Conservation (phyloP, 2,113 vertebrate species). For the Petrocephalus microphthalmus region DNA sequence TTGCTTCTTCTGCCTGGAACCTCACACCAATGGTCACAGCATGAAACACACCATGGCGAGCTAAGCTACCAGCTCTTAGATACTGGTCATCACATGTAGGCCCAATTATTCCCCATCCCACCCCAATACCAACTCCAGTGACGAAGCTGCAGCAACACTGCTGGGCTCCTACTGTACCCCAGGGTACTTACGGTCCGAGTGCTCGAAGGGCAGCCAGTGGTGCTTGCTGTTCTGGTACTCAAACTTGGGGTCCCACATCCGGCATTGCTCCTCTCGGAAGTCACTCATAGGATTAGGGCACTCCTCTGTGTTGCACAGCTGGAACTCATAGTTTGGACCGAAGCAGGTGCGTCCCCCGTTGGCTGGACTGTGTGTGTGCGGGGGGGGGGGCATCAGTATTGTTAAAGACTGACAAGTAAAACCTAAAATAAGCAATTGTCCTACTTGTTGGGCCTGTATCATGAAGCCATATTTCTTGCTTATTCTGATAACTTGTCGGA, state of each 20-base stretch:
- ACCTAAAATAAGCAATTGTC: background rate
- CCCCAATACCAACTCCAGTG: background rate
- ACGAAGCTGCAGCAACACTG: background rate
- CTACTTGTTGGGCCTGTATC: background rate
- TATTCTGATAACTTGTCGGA: background rate
- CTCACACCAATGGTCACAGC: background rate
- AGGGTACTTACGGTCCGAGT: slow-evolving; percentile 73
- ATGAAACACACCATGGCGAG: background rate
- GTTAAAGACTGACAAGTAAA: background rate
- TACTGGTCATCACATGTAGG: background rate
- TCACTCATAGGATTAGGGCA: slow-evolving; percentile 79
- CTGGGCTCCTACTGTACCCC: too few species aligned
- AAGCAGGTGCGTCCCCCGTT: slow-evolving; percentile 82
- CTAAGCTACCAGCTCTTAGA: background rate
- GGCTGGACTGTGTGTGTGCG: slow-evolving; percentile 66
- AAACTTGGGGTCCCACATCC: slow-evolving; percentile 74
- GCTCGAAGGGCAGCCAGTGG: slow-evolving; percentile 93
- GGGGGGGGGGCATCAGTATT: background rate
- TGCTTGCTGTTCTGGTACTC: slow-evolving; percentile 78
- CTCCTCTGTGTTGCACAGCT: slow-evolving; percentile 81
- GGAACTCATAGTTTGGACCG: slow-evolving; percentile 79
- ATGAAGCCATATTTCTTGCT: background rate
- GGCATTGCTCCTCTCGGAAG: slow-evolving; percentile 84
- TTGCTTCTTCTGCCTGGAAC: background rate
- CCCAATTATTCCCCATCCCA: background rate